Evolutionary conservation across 23 tunicate genomes (phyloP).

Genomic region (Phallusia fumigata): DNA sequence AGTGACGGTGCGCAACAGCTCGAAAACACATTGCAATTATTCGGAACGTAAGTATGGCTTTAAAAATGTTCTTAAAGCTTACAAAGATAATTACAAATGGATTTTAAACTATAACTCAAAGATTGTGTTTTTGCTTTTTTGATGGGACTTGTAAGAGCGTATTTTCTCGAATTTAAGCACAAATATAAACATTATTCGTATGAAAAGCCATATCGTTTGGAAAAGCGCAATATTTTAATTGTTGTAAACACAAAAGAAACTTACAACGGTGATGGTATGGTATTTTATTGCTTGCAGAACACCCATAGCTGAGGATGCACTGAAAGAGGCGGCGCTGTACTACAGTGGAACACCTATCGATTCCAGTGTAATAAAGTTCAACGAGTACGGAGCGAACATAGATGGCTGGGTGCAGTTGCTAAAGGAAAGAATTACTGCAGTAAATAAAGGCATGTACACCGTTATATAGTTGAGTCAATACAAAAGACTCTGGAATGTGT

Average conservation of each 20-base stretch:
- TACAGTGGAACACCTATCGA: background rate
- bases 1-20: background rate
- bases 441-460: background rate
- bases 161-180: too few species aligned
- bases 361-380: background rate
- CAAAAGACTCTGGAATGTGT: too few species aligned
- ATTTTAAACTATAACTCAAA: too few species aligned
- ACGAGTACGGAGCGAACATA: background rate
- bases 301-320: background rate
- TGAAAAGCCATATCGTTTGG: background rate
- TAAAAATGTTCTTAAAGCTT: too few species aligned
- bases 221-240: background rate
- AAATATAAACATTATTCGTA: background rate
- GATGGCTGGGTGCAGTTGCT: background rate
- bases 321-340: background rate
- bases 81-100: too few species aligned
- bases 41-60: background rate
- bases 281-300: background rate
- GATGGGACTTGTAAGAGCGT: too few species aligned
- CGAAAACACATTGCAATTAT: background rate
- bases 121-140: too few species aligned
- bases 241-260: background rate
- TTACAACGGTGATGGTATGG: background rate
- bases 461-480: too few species aligned
- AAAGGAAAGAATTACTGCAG: background rate